Percentiles rank a stretch among this genome's conserved stretches.
phyloP scores from a whole-genome alignment of 2,113 vertebrate species.

The Oncorhynchus clarkii region DNA sequence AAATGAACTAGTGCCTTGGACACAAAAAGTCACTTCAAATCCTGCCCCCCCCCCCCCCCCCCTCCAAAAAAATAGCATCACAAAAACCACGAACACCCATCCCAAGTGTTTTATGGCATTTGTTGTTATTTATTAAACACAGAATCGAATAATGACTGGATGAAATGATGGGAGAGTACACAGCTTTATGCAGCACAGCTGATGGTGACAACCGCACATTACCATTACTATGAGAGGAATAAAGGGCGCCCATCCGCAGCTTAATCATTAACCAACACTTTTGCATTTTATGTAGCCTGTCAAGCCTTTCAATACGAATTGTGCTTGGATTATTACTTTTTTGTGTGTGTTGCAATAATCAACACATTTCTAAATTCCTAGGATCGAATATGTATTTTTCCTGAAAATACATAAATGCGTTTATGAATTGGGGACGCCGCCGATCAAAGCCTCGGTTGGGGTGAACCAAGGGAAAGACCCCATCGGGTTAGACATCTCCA shows the following conservation, averaged over 20 bases:
- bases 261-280: conserved; percentile 61
- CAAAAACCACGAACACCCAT: conserved; percentile 27
- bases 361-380: neutral
- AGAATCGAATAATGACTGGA: conserved; percentile 27
- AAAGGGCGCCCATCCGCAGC: conserved; percentile 53
- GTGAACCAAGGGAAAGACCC: conserved; percentile 39
- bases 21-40: conserved; percentile 78
- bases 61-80: conserved; percentile 52
- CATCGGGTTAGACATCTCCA: conserved; percentile 68
- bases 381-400: neutral
- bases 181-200: neutral
- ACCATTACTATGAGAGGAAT: conserved; percentile 53
- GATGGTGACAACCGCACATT: conserved; percentile 49
- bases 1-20: conserved; percentile 82
- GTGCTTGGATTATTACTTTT: neutral
- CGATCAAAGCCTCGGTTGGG: conserved; percentile 37
- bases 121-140: conserved; percentile 41
- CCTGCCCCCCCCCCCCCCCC: conserved; percentile 60
- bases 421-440: conserved; percentile 4
- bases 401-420: neutral
- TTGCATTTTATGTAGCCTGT: conserved; percentile 1
- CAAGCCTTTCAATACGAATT: conserved; percentile 11
- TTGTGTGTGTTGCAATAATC: conserved; percentile 11
- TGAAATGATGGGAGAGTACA: conserved; percentile 22
- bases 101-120: conserved; percentile 29